Evolutionary conservation across 2,888 invertebrate species (phyloP).

Genomic region (Rhagophthalmus giganteus): DNA sequence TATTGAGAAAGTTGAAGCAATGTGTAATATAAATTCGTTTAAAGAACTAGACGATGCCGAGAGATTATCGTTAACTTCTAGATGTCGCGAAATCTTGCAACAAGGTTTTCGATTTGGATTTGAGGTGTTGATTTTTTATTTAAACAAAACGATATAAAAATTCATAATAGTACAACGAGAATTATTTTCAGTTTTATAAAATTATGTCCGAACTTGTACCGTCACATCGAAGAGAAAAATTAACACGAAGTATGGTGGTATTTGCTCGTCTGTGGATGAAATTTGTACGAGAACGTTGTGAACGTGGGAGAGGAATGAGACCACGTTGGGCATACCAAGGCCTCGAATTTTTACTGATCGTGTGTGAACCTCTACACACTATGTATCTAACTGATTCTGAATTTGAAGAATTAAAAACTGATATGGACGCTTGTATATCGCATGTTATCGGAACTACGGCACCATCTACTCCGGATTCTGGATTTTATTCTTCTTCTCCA

Average conservation of each 20-base stretch:
- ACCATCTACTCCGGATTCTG: slow-evolving; percentile 52
- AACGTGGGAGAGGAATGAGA: slow-evolving; percentile 75
- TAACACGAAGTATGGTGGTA: slow-evolving; percentile 65
- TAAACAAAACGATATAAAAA: background rate
- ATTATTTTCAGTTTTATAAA: slow-evolving; percentile 65
- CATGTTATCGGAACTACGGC: slow-evolving; percentile 67
- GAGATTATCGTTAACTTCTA: slow-evolving; percentile 62
- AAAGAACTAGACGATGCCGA: slow-evolving; percentile 63
- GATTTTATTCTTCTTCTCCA: slow-evolving; percentile 49
- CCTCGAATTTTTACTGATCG: slow-evolving; percentile 81
- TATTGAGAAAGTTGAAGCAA: slow-evolving; percentile 62
- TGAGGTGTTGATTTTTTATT: slow-evolving; percentile 61
- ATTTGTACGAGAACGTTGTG: slow-evolving; percentile 83
- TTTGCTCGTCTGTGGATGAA: slow-evolving; percentile 87
- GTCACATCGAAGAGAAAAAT: slow-evolving; percentile 49
- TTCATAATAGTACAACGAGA: slow-evolving; percentile 1
- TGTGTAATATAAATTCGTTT: slow-evolving; percentile 57
- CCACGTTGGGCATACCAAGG: slow-evolving; percentile 91
- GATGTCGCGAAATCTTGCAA: slow-evolving; percentile 76
- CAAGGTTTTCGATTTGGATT: slow-evolving; percentile 90
- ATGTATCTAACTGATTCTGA: slow-evolving; percentile 74
- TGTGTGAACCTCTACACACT: slow-evolving; percentile 83
- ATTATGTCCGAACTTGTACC: slow-evolving; percentile 70
- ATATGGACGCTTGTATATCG: slow-evolving; percentile 83
- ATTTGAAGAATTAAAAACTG: slow-evolving; percentile 77